Conservation (phyloP, 2,797 vertebrate genomes). For the Cossypha niveicapilla region DNA sequence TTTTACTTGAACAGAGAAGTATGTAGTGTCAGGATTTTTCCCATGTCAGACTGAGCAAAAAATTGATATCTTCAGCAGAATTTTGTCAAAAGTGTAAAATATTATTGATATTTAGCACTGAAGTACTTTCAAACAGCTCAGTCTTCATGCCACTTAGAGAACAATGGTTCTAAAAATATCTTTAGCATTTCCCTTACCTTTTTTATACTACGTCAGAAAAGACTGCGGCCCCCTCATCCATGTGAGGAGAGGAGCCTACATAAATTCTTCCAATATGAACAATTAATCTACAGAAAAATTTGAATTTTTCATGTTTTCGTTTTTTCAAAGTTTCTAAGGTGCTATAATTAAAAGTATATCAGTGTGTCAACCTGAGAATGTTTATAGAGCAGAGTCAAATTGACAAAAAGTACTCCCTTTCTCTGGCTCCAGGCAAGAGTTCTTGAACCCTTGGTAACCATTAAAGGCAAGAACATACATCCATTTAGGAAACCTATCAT, state of each 20-base stretch:
- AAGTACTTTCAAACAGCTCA: neutral
- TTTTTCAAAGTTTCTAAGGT: neutral
- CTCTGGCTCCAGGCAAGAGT: neutral
- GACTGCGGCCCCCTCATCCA: neutral
- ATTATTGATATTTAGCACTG: neutral
- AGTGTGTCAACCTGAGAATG: neutral
- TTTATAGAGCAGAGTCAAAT: neutral
- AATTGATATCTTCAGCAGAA: neutral
- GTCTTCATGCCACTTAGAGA: neutral
- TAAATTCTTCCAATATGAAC: neutral
- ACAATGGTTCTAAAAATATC: neutral
- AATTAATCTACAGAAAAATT: neutral
- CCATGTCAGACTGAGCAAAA: neutral
- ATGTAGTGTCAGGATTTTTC: neutral
- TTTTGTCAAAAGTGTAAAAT: neutral
- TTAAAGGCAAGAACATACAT: neutral
- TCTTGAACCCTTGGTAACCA: neutral
- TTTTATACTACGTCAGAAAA: neutral
- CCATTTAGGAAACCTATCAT: neutral
- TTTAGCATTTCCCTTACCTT: neutral
- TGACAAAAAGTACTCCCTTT: neutral
- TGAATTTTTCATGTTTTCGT: neutral
- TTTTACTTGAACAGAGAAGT: neutral
- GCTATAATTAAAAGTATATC: neutral
- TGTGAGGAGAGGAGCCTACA: neutral